A percentile compares a stretch with the other conserved stretches of the same genome.
Evolutionary conservation across 2,888 invertebrate species (phyloP).

Genomic region (Diachrysia chrysitis): DNA sequence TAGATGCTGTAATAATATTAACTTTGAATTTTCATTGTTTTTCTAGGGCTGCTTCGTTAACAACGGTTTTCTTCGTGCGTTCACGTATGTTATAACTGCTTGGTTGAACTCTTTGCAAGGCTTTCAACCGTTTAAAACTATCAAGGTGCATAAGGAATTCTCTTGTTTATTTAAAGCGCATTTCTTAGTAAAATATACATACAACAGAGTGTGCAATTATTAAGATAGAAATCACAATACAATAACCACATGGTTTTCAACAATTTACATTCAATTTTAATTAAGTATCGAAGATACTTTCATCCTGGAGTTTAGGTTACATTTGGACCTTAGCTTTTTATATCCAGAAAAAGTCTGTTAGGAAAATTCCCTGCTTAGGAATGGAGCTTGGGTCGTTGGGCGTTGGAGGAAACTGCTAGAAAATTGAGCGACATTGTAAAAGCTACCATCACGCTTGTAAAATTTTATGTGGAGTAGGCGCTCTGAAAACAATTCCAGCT

Average conservation of each 20-base stretch:
- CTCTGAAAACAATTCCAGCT: background rate
- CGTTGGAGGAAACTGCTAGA: too few relatives aligned
- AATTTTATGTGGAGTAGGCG: background rate
- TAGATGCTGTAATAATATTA: slow-evolving; percentile 55
- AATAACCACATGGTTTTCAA: background rate
- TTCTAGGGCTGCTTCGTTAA: slow-evolving; percentile 8
- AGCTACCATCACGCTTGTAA: background rate
- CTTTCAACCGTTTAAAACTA: background rate
- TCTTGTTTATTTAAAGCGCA: too few relatives aligned
- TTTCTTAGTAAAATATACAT: background rate
- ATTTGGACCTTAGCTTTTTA: too few relatives aligned
- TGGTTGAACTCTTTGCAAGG: background rate
- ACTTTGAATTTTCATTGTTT: slow-evolving; percentile 45
- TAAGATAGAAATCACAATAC: background rate
- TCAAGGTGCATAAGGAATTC: background rate
- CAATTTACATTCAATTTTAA: background rate
- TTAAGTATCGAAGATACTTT: background rate
- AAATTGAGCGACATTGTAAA: background rate
- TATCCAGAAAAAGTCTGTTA: too few relatives aligned
- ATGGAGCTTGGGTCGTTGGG: too few relatives aligned
- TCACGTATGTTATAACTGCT: background rate
- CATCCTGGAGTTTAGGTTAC: too few relatives aligned
- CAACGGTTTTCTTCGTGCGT: background rate
- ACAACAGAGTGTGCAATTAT: background rate
- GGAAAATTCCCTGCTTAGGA: background rate